Base-by-base conservation (phyloP, 2,888 invertebrate genomes). In the Cantharis nigra region DNA sequence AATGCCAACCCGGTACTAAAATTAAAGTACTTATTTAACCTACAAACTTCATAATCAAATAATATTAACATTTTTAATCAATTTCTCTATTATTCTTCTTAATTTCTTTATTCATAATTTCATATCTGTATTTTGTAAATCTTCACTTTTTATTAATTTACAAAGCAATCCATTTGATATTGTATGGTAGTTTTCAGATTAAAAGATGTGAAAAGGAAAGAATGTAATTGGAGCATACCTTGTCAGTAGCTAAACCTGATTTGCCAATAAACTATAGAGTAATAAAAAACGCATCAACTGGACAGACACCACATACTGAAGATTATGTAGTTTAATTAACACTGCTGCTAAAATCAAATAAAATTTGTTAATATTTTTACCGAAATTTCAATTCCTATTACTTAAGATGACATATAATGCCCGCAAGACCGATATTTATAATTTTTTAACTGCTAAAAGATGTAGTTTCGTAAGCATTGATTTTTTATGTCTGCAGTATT, bases 1-100 rank as follows among this genome's bases (percentile, higher is more conserved):
- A 76, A 76, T 72, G 75, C 75, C 71, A 70, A 72, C 76, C 75
- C 74, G 74, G 49, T 49, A 49, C n/a, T 49, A 49, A 49, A 49
- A 49, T 49, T 49, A 49, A 49, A 49, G 49, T 49, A 49, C 49
- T 49, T 49, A 49, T n/a, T n/a, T 49, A 49, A n/a, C 49, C n/a
- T 49, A 49, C n/a, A 49, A 49, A 49, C 49, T 49, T 49, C 7
- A 2, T 49, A 49, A 49, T 49, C n/a, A 49, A 49, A 49, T 49
- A n/a, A 5, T 26, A 26, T 26, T n/a, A 49, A 49, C 13, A 49
- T n/a, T 49, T n/a, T 49, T 49, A 49, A 49, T 49, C 13, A 49
- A 49, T 49, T 49, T 49, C 5, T 30, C 30, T 13, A 33, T 13
- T 33, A 33, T 33, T 33, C 11, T 30, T 10, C 13, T 33, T 33